Conservation (phyloP, 1,140 invertebrate genomes). For the Tetraneura akinire region DNA sequence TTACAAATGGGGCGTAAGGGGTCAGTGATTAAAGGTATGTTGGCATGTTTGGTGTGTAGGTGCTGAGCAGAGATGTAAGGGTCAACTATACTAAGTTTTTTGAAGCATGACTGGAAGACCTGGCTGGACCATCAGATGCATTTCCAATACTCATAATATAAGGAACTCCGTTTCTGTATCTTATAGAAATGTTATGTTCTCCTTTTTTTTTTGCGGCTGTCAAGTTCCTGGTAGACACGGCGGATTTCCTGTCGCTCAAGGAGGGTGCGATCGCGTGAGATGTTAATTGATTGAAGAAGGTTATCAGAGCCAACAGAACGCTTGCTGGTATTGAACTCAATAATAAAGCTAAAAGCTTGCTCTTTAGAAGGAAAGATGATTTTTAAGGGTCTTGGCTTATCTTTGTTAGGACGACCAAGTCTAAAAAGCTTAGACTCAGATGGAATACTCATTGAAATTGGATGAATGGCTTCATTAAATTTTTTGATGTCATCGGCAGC, state of each 20-base stretch:
- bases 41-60: not conserved
- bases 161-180: not conserved
- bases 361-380: not conserved
- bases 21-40: not conserved
- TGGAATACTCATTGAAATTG: not conserved
- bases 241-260: conserved; percentile 4
- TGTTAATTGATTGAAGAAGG: not conserved
- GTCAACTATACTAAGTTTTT: not conserved
- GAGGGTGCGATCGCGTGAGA: not conserved
- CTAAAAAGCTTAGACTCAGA: not conserved
- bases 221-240: conserved; percentile 6
- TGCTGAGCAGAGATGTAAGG: not conserved
- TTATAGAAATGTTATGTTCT: not conserved
- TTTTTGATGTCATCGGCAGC: not conserved
- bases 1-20: not conserved
- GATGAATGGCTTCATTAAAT: not conserved
- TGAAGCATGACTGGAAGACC: not conserved
- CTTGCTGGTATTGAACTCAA: not conserved
- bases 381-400: not conserved
- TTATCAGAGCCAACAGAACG: not conserved
- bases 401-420: not conserved
- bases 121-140: not conserved
- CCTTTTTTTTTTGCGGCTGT: not conserved
- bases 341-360: not conserved
- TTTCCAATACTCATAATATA: not conserved